These are phyloP conservation scores for Colius striatus DNA, from an alignment of 2,113 vertebrate genomes.

Conservation along the genomic window DNA sequence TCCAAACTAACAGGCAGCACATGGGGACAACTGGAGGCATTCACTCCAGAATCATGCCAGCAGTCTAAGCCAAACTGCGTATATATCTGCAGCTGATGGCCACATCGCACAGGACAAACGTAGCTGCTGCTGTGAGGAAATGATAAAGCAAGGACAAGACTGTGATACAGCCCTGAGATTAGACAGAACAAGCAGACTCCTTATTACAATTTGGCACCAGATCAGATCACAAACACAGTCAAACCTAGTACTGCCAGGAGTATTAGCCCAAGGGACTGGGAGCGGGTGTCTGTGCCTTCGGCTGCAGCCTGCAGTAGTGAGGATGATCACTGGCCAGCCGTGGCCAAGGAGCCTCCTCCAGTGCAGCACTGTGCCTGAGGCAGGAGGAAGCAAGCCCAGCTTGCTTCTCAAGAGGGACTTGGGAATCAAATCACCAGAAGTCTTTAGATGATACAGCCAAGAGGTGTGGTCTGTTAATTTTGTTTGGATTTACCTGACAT, in stretches of 20 bases:
- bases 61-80: not conserved
- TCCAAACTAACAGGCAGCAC: not conserved
- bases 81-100: not conserved
- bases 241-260: not conserved
- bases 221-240: not conserved
- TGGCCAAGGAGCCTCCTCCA: not conserved
- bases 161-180: not conserved
- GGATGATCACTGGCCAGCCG: not conserved
- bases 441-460: not conserved
- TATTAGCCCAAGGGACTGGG: not conserved
- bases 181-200: not conserved
- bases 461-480: not conserved
- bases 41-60: not conserved
- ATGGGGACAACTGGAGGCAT: not conserved
- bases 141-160: not conserved
- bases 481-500: not conserved
- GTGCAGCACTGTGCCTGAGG: accelerated
- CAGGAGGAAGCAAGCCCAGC: not conserved
- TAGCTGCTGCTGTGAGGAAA: not conserved
- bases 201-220: not conserved
- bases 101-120: accelerated
- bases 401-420: not conserved
- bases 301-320: not conserved
- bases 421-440: not conserved
- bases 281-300: not conserved